Conservation (phyloP, 2,113 vertebrate genomes). For the Mormoops blainvillei region DNA sequence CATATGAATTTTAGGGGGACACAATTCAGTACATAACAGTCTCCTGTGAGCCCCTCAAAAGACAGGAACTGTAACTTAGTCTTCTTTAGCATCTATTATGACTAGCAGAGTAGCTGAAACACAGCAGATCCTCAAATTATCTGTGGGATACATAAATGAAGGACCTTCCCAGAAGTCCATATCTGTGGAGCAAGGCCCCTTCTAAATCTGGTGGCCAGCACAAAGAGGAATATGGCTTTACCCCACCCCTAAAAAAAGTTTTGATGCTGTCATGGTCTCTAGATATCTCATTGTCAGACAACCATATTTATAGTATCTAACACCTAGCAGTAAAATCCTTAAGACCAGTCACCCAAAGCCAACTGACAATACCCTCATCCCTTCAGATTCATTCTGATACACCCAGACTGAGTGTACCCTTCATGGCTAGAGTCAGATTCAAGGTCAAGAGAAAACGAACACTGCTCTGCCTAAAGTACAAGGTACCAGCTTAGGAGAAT, state of each 20-base stretch:
- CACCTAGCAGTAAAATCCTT: background rate
- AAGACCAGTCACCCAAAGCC: background rate
- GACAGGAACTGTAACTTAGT: background rate
- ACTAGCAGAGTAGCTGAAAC: background rate
- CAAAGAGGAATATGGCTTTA: background rate
- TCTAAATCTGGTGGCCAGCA: background rate
- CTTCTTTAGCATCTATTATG: background rate
- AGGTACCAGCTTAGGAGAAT: background rate
- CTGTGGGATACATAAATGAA: background rate
- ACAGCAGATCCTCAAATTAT: background rate
- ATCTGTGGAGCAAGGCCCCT: background rate
- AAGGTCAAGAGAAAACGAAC: background rate
- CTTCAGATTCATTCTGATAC: background rate
- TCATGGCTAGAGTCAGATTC: background rate
- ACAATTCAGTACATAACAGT: background rate
- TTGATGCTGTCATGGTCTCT: background rate
- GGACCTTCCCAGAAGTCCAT: background rate
- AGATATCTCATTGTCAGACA: background rate
- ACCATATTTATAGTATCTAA: background rate
- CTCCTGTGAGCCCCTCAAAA: background rate
- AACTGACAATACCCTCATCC: background rate
- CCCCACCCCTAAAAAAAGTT: background rate
- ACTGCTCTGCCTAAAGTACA: background rate
- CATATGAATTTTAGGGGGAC: background rate
- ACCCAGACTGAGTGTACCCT: background rate